These are phyloP conservation scores for Laterallus jamaicensis DNA, from an alignment of 2,113 vertebrate species.

Conservation along the genomic window DNA sequence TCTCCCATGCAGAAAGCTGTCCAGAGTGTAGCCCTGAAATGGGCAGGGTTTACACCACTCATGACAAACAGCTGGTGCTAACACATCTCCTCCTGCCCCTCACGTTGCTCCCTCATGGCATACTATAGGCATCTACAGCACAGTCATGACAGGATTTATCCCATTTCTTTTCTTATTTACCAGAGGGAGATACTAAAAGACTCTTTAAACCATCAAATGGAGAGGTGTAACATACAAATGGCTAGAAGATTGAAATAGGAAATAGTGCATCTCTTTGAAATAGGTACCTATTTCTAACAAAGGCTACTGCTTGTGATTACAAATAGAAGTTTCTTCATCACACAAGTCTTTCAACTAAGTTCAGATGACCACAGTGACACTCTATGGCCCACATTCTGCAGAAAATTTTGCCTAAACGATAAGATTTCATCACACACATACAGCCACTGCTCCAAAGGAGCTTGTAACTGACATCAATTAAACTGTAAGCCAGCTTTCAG, in stretches of 20 bases:
- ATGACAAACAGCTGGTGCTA: background rate
- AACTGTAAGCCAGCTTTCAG: background rate
- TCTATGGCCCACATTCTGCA: background rate
- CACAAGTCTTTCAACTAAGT: background rate
- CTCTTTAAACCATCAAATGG: background rate
- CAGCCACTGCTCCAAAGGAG: background rate
- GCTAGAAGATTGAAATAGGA: background rate
- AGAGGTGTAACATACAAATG: background rate
- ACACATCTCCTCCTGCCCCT: background rate
- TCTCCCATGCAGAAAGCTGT: background rate
- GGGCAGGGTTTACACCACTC: background rate
- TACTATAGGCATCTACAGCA: background rate
- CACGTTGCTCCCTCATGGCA: background rate
- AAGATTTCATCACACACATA: background rate
- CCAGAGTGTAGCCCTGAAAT: background rate
- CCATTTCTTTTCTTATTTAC: background rate
- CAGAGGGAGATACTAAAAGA: background rate
- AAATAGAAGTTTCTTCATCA: background rate
- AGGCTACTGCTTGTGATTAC: background rate
- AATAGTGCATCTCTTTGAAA: background rate
- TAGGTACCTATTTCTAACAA: background rate
- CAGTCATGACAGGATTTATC: background rate
- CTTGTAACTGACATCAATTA: background rate
- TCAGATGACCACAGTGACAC: background rate
- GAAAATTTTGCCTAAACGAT: background rate